Percentiles rank a stretch among this genome's conserved stretches.
Conservation (phyloP, 2,113 vertebrate genomes). For the Blennius ocellaris region DNA sequence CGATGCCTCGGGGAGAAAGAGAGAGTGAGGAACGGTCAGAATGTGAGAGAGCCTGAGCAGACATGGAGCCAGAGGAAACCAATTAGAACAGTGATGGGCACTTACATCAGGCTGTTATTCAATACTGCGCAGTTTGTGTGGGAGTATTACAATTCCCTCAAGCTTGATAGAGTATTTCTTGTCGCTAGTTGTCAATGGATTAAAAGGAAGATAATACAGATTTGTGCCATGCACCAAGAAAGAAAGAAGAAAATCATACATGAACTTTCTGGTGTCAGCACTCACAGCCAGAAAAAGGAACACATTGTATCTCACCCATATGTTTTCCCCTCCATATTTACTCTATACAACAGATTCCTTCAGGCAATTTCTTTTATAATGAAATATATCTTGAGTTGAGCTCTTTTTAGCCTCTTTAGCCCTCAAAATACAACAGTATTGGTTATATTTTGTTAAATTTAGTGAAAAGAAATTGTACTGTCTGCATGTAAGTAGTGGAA, state of each 20-base stretch:
- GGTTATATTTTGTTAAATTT: constrained; percentile 5
- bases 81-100: constrained; percentile 73
- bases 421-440: constrained; percentile 16
- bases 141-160: constrained; percentile 63
- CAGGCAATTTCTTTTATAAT: constrained; percentile 20
- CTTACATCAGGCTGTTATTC: constrained; percentile 71
- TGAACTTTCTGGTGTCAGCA: not conserved
- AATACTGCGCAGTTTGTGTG: constrained; percentile 59
- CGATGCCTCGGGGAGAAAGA: constrained; percentile 31
- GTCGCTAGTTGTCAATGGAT: constrained; percentile 59
- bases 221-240: constrained; percentile 27
- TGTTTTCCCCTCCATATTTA: not conserved
- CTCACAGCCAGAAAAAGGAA: constrained; percentile 33
- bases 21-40: constrained; percentile 39
- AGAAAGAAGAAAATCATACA: not conserved
- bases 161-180: constrained; percentile 65
- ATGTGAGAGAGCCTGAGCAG: constrained; percentile 32
- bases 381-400: constrained; percentile 21
- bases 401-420: constrained; percentile 21
- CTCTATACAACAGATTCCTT: constrained; percentile 13
- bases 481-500: not conserved
- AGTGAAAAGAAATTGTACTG: not conserved
- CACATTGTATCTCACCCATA: constrained; percentile 14
- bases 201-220: constrained; percentile 61
- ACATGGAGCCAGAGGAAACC: constrained; percentile 67